phyloP scores from a whole-genome alignment of 2,888 invertebrate genomes.

The Volucella bombylans region DNA sequence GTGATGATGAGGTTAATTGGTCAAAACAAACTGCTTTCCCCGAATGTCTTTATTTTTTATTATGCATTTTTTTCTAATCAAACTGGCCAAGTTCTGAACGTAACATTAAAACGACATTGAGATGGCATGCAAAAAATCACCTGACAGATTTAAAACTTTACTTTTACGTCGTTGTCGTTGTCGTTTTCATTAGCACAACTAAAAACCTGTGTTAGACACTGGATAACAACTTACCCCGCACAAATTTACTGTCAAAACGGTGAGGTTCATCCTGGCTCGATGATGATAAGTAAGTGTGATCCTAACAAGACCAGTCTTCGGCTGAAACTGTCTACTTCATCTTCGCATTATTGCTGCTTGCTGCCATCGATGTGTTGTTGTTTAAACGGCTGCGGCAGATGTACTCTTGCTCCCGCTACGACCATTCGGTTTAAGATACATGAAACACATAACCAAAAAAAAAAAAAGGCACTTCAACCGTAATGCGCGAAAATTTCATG shows the following conservation, averaged over 20 bases:
- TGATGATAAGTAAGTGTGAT: constrained; percentile 63
- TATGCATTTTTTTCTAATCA: too few relatives aligned
- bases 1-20: too few relatives aligned
- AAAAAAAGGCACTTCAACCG: constrained; percentile 20
- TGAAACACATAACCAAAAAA: constrained; percentile 4
- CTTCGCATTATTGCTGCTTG: constrained; percentile 30
- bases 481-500: constrained; percentile 66
- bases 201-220: too few relatives aligned
- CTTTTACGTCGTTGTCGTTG: too few relatives aligned
- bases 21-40: too few relatives aligned
- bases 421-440: constrained; percentile 38
- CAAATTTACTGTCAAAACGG: constrained; percentile 57
- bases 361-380: constrained; percentile 41
- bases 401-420: constrained; percentile 38
- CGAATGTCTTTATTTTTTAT: too few relatives aligned
- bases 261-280: constrained; percentile 22
- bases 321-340: constrained; percentile 52
- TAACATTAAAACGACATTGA: too few relatives aligned
- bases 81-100: too few relatives aligned
- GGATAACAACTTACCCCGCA: background rate
- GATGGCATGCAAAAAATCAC: too few relatives aligned
- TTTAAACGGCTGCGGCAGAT: constrained; percentile 7
- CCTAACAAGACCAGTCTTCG: constrained; percentile 64
- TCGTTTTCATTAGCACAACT: too few relatives aligned
- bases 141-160: too few relatives aligned